Conservation (phyloP, 1,140 invertebrate species). For the Parapsyche elsis region DNA sequence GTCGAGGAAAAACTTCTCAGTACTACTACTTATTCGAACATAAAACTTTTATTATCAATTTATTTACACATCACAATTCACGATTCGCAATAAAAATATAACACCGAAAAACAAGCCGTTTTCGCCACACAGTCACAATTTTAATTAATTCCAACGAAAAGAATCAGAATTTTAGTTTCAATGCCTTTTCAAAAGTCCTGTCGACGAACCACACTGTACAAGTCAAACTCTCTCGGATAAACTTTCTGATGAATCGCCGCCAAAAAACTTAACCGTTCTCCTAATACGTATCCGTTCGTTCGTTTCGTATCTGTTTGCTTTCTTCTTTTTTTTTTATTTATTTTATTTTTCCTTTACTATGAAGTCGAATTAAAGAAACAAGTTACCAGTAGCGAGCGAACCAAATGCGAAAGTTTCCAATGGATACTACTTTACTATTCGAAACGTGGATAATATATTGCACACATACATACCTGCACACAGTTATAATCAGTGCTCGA, state of each 20-base stretch:
- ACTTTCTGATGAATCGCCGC: conserved; percentile 25
- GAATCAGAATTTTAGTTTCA: background rate
- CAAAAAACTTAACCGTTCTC: background rate
- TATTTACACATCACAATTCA: no score
- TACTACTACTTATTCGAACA: background rate
- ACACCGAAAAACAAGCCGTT: no score
- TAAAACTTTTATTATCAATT: background rate
- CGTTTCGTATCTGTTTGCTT: background rate
- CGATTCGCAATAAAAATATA: no score
- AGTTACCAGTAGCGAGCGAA: background rate
- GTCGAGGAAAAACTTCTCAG: background rate
- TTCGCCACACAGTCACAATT: background rate
- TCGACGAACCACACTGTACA: background rate
- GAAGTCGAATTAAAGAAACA: background rate
- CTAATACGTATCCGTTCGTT: background rate
- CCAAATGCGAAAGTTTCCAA: conserved; percentile 10
- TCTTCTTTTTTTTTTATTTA: background rate
- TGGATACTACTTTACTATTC: background rate
- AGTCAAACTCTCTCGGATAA: conserved; percentile 11
- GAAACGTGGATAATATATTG: conserved; percentile 12
- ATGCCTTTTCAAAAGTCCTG: background rate
- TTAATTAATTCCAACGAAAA: background rate
- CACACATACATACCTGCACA: background rate
- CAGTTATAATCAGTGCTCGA: no score
- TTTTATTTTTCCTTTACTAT: background rate